Percentiles rank a stretch among this genome's conserved stretches.
phyloP scores from a whole-genome alignment of 2,797 vertebrate species.

The Hafferia zeledoni region DNA sequence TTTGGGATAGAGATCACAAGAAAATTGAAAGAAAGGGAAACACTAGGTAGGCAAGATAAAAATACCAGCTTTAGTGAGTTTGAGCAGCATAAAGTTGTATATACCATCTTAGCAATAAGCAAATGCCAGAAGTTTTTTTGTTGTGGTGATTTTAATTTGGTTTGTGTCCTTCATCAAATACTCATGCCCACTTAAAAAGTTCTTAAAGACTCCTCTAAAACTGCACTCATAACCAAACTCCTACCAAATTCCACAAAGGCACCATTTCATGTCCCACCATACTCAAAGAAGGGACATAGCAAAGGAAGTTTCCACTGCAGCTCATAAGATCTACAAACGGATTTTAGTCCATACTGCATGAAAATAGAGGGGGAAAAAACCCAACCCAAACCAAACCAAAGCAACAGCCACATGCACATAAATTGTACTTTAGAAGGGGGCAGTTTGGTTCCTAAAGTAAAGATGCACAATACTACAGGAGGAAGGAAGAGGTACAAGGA shows the following conservation, averaged over 20 bases:
- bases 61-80: not conserved
- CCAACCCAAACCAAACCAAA: too few relatives aligned
- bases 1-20: not conserved
- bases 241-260: not conserved
- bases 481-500: not conserved
- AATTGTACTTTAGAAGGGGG: not conserved
- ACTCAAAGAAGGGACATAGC: not conserved
- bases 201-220: not conserved
- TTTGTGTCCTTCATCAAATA: not conserved
- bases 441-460: not conserved
- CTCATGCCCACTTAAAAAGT: not conserved
- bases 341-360: not conserved
- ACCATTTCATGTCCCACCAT: not conserved
- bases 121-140: not conserved
- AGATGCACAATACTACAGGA: not conserved
- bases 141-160: not conserved
- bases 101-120: not conserved
- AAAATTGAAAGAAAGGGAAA: not conserved
- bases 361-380: not conserved
- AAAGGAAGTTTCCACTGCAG: not conserved
- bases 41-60: not conserved
- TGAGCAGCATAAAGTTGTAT: not conserved
- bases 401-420: not conserved
- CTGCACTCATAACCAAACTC: not conserved
- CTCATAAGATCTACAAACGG: not conserved